Evolutionary conservation across 2,113 vertebrate species (phyloP).

Genomic region (Zootoca vivipara): DNA sequence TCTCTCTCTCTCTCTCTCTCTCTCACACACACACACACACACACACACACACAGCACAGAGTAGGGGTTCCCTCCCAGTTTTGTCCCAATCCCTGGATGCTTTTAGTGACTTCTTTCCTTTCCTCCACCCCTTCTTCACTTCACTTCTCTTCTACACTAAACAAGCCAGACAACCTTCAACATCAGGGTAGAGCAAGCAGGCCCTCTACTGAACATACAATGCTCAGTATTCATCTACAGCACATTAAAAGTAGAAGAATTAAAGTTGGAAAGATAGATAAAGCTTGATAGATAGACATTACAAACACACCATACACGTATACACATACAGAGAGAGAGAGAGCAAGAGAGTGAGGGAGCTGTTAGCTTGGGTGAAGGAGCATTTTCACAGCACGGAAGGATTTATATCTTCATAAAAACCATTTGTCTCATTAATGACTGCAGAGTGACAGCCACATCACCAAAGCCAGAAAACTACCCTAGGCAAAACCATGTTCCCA

Average conservation of each 20-base stretch:
- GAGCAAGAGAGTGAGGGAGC: background rate
- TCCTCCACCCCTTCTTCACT: background rate
- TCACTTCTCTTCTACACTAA: background rate
- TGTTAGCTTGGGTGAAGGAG: background rate
- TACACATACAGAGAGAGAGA: too few species aligned
- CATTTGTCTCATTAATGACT: background rate
- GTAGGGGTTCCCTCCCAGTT: background rate
- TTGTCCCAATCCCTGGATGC: background rate
- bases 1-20: too few species aligned
- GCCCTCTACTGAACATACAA: constrained; percentile 15
- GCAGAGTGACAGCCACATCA: constrained; percentile 37
- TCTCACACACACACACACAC: too few species aligned
- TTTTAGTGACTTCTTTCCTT: background rate
- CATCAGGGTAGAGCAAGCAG: background rate
- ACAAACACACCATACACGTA: too few species aligned
- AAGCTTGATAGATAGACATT: too few species aligned
- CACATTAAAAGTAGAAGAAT: background rate
- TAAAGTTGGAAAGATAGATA: background rate
- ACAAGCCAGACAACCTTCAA: background rate
- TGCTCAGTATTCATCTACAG: constrained; percentile 21
- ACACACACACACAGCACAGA: too few species aligned
- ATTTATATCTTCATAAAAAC: background rate
- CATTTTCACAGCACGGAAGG: background rate
- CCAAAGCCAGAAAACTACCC: background rate
- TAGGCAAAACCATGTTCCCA: background rate